Evolutionary conservation across 2,113 vertebrate genomes (phyloP).

Genomic region (Haemorhous mexicanus): DNA sequence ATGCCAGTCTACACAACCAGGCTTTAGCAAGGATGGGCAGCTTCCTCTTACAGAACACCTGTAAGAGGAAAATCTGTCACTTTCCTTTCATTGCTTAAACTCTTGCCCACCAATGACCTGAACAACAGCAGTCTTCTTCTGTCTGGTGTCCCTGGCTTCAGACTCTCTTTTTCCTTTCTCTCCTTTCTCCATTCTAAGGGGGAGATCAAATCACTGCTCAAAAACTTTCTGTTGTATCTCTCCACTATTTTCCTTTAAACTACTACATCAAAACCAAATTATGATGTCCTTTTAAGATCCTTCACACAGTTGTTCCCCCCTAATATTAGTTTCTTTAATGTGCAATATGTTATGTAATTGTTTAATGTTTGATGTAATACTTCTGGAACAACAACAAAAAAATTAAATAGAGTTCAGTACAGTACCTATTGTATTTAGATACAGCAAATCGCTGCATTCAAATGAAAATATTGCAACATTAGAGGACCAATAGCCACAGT

Average conservation of each 20-base stretch:
- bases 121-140: not conserved
- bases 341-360: not conserved
- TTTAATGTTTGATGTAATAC: not conserved
- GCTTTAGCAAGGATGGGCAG: not conserved
- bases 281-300: not conserved
- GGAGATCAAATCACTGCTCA: not conserved
- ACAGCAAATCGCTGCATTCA: not conserved
- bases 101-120: not conserved
- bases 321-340: not conserved
- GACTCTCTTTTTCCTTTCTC: not conserved
- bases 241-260: not conserved
- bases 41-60: slow-evolving; percentile 1
- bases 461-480: not conserved
- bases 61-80: not conserved
- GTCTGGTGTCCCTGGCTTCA: not conserved
- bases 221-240: not conserved
- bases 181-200: not conserved
- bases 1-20: not conserved
- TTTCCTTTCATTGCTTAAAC: not conserved
- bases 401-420: not conserved
- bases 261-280: not conserved
- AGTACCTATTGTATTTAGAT: not conserved
- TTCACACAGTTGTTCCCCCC: not conserved
- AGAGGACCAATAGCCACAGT: not conserved
- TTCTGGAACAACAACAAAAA: not conserved